Conservation (phyloP, 2,113 vertebrate species). For the Rhizomys pruinosus region DNA sequence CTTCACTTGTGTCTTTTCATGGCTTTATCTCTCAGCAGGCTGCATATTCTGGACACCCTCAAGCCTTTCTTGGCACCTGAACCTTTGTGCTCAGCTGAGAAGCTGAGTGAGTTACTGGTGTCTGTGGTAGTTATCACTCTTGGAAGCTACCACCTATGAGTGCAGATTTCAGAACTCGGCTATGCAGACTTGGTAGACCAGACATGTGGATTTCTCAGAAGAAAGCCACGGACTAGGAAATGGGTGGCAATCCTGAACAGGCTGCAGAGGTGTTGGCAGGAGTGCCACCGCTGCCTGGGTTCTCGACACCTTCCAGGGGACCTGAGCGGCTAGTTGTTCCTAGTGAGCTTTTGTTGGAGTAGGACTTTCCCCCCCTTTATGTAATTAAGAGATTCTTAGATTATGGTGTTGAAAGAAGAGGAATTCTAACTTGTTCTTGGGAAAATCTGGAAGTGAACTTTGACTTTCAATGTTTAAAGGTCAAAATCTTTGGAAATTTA, state of each 20-base stretch:
- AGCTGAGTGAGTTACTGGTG: background rate
- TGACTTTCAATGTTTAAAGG: background rate
- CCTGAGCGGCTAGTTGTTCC: background rate
- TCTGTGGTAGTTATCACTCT: accelerated
- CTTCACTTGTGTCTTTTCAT: background rate
- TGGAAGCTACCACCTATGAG: background rate
- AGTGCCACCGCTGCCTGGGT: background rate
- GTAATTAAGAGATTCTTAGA: background rate
- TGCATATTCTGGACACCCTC: background rate
- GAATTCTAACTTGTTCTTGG: background rate
- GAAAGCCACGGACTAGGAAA: background rate
- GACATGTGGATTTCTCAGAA: background rate
- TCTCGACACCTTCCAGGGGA: background rate
- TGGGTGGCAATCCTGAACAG: too few species aligned
- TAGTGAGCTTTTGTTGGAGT: background rate
- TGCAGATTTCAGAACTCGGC: background rate
- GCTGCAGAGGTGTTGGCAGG: background rate
- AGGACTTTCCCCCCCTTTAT: background rate
- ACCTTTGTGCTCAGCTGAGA: background rate
- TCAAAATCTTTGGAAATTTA: background rate
- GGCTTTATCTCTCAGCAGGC: background rate
- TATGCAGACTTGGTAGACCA: background rate
- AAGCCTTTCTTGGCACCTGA: background rate
- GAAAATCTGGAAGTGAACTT: background rate
- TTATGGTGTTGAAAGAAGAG: conserved; percentile 12